Evolutionary conservation across 2,888 invertebrate genomes (phyloP), one percentile per base, ranked within the genome.

Genomic region (Epirrita christyi): DNA sequence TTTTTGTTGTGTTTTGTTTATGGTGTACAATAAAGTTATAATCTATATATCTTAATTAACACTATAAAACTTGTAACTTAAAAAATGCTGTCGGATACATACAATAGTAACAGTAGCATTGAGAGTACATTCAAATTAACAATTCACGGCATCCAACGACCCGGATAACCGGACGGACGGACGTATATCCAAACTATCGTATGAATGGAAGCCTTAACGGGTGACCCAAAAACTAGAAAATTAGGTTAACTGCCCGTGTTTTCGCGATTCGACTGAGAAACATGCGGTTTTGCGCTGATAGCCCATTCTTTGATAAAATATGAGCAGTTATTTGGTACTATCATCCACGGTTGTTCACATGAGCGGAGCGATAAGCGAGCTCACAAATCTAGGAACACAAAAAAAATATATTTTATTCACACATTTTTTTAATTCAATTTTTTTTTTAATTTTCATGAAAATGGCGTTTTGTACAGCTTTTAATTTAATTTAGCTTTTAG

Each of bases 241-340:
- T 81, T 78, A 75, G 83, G 86, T 86, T 85, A 85, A 83, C 80
- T 71, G 74, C 74, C 73, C 74, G 76, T 78, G 80, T 80, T 79
- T 73, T 77, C 73, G 67, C 70, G 64, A 72, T 63, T 73, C 69
- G 70, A 70, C 59, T 57, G 34, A 48, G 48, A n/a, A 43, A 15
- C 40, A 38, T 27, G n/a, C 14, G 45, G 36, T 51, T 47, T 42
- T 48, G 43, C 28, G 32, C 32, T 40, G 45, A 53, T 53, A 28
- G 52, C 15, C 37, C 15, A 32, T 51, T 49, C 15, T 40, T 13
- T 45, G 45, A 11, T 52, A 28, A 41, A 32, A 13, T 53, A 53
- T 41, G 45, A 46, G 32, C 21, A 34, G 41, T 49, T 41, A 15
- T 47, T 28, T 10, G 38, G 38, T 28, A 32, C 32, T 32, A 2